Evolutionary conservation across 2,888 invertebrate species (phyloP).

Genomic region (Acanthococcus lagerstroemiae): DNA sequence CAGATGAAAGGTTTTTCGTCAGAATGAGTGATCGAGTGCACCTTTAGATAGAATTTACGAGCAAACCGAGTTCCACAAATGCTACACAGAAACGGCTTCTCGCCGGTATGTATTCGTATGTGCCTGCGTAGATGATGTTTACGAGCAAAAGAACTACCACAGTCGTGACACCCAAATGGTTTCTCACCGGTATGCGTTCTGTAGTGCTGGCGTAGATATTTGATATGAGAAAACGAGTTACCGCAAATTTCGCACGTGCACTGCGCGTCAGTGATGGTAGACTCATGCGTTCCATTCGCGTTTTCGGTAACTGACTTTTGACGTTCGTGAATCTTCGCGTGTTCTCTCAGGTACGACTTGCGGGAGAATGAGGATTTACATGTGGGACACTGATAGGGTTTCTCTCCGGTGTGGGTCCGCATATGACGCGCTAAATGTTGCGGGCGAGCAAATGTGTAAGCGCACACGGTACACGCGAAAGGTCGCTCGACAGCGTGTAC

Average conservation of each 20-base stretch:
- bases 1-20: not conserved
- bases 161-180: not conserved
- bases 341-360: not conserved
- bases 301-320: not conserved
- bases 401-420: not conserved
- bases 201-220: not conserved
- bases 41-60: not conserved
- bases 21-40: not conserved
- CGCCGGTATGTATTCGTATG: not conserved
- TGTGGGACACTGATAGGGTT: not conserved
- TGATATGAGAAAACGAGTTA: not conserved
- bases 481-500: not conserved
- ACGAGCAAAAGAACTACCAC: not conserved
- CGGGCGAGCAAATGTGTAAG: not conserved
- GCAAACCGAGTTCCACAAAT: not conserved
- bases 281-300: not conserved
- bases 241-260: not conserved
- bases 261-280: not conserved
- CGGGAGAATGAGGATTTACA: not conserved
- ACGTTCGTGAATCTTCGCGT: not conserved
- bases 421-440: not conserved
- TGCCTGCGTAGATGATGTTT: not conserved
- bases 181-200: not conserved
- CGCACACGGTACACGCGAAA: not conserved
- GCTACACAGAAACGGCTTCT: not conserved